Evolutionary conservation across 2,888 invertebrate species (phyloP), one percentile per base, ranked within the genome.

Genomic region (Caenorhabditis sp.): DNA sequence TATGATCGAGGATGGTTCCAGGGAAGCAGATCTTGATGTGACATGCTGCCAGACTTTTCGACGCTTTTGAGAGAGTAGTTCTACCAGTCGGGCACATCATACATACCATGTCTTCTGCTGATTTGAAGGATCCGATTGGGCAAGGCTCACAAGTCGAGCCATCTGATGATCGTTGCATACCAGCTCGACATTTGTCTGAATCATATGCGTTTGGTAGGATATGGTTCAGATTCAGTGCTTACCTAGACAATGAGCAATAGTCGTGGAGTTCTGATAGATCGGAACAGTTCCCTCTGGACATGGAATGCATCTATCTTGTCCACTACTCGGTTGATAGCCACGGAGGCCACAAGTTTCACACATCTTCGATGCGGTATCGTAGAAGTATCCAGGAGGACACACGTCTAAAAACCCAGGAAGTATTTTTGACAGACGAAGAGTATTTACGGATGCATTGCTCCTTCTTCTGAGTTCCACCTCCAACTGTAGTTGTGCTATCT

Each of bases 1-100:
- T 73, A 6, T 58, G 72, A 59, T 88, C 77, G 12, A 86, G 72
- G 51, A 81, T 84, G 8, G 86, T 84, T n/a, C 88, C 88, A 19
- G 87, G 88, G 76, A 83, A 86, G 49, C 88, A 88, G 28, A 83
- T 85, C 69, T 83, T 82, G 12, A 87, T 85, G 31, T 73, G 76
- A 49, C 87, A 88, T 0, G 74, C 69, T 12, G 70, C 61, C 12
- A 88, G 24, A 44, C 58, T 76, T 28, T 84, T 88, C 0, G 86
- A 82, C 4, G 87, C 88, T 54, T 82, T 82, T 35, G 80, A 82
- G 14, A 85, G 38, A 10, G 88, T 88, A 6, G 86, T 87, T 22
- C 72, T 70, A 22, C 87, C 88, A n/a, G 85, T 80, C 31, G 88
- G 88, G 80, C 88, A 88, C 70, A 83, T 82, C 86, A 85, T 86